These are phyloP conservation scores for Microcebus griseorufus DNA, from an alignment of 2,113 vertebrate species.

Conservation along the genomic window DNA sequence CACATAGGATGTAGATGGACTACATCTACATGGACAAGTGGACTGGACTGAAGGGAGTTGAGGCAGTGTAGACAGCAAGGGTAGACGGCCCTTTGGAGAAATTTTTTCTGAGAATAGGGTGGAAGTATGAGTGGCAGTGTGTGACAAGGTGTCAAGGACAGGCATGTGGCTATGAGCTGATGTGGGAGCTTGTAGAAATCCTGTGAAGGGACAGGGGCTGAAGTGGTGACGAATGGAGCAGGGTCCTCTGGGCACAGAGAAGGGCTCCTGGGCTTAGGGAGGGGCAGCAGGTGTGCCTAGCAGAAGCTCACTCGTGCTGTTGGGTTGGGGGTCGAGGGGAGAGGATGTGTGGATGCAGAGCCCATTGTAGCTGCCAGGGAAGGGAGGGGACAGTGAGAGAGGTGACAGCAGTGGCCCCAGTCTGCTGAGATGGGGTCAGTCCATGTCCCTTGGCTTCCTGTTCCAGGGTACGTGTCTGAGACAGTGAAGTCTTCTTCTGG, in stretches of 20 bases:
- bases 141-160: neutral
- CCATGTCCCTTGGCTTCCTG: neutral
- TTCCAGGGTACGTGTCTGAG: neutral
- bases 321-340: neutral
- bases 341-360: neutral
- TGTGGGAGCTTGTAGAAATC: neutral
- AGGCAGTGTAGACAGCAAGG: neutral
- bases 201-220: neutral
- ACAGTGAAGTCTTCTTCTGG: neutral
- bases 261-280: too few species aligned
- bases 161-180: neutral
- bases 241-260: too few species aligned
- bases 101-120: neutral
- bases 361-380: neutral
- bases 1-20: neutral
- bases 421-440: neutral
- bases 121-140: neutral
- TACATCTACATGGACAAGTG: neutral
- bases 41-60: neutral
- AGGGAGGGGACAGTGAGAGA: neutral
- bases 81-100: neutral
- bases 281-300: neutral
- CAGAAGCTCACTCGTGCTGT: neutral
- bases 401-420: neutral
- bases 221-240: neutral